Percentiles rank a stretch among this genome's conserved stretches.
phyloP scores from a whole-genome alignment of 2,888 invertebrate genomes.

The Eupithecia subumbrata region DNA sequence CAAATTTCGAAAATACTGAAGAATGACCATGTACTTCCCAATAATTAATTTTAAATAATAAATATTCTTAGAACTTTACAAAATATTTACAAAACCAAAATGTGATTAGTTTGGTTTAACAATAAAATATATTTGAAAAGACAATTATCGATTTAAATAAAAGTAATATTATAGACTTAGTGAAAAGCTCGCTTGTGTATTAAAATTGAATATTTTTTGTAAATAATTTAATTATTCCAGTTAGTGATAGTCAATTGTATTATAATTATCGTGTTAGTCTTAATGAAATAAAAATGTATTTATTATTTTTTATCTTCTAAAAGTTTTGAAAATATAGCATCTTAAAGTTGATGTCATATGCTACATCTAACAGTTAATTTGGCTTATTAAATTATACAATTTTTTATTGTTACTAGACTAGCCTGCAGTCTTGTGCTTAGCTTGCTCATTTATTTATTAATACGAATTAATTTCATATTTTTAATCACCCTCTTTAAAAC shows the following conservation, averaged over 20 bases:
- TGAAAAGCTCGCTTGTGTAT: constrained; percentile 63
- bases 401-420: constrained; percentile 3
- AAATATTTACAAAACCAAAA: constrained; percentile 54
- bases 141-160: constrained; percentile 51
- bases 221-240: constrained; percentile 79
- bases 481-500: constrained; percentile 3
- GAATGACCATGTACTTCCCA: constrained; percentile 28
- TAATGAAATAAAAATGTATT: constrained; percentile 63
- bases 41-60: constrained; percentile 21
- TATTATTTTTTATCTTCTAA: constrained; percentile 59
- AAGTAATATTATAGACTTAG: constrained; percentile 39
- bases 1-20: constrained; percentile 9
- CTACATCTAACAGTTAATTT: neutral
- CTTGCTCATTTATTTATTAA: constrained; percentile 27
- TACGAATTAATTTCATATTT: neutral
- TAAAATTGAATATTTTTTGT: constrained; percentile 65
- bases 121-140: constrained; percentile 53
- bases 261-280: constrained; percentile 72
- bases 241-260: constrained; percentile 79
- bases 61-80: constrained; percentile 36
- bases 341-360: constrained; percentile 20
- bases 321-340: constrained; percentile 5
- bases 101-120: constrained; percentile 53
- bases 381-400: constrained; percentile 9
- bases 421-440: constrained; percentile 17